A percentile compares a stretch with the other conserved stretches of the same genome.
Conservation (phyloP, 2,797 vertebrate species). For the Chaetodon trifasciatus region DNA sequence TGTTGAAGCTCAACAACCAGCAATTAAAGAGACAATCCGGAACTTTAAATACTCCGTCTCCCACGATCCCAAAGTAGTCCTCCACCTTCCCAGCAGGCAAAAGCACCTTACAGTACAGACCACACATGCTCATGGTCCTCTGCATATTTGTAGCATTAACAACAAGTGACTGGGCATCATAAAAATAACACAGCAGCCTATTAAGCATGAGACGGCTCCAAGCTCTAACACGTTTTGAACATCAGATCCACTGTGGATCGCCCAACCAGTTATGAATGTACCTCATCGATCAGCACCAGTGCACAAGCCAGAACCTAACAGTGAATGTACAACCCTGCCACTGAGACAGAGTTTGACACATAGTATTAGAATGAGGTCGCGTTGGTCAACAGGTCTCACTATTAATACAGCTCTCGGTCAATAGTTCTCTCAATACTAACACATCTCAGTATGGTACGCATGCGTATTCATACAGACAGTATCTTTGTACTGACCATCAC, state of each 20-base stretch:
- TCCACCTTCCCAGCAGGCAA: slow-evolving; percentile 80
- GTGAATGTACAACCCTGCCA: slow-evolving; percentile 82
- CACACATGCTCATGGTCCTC: slow-evolving; percentile 74
- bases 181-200: slow-evolving; percentile 60
- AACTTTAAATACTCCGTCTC: slow-evolving; percentile 75
- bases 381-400: slow-evolving; percentile 49
- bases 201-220: slow-evolving; percentile 60
- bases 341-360: slow-evolving; percentile 62
- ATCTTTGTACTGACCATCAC: slow-evolving; percentile 68
- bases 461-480: slow-evolving; percentile 55
- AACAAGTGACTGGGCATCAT: slow-evolving; percentile 61
- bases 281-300: slow-evolving; percentile 80
- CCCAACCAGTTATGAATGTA: slow-evolving; percentile 85
- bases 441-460: slow-evolving; percentile 60
- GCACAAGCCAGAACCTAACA: slow-evolving; percentile 76
- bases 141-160: slow-evolving; percentile 80
- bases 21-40: slow-evolving; percentile 84
- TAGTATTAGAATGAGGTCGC: slow-evolving; percentile 54
- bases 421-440: slow-evolving; percentile 42
- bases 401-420: slow-evolving; percentile 34
- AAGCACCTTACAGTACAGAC: slow-evolving; percentile 84
- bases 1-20: slow-evolving; percentile 81
- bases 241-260: slow-evolving; percentile 67
- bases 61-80: slow-evolving; percentile 77
- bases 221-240: slow-evolving; percentile 66